phyloP scores from a whole-genome alignment of 2,113 vertebrate genomes.

The Gasterosteus nipponicus region DNA sequence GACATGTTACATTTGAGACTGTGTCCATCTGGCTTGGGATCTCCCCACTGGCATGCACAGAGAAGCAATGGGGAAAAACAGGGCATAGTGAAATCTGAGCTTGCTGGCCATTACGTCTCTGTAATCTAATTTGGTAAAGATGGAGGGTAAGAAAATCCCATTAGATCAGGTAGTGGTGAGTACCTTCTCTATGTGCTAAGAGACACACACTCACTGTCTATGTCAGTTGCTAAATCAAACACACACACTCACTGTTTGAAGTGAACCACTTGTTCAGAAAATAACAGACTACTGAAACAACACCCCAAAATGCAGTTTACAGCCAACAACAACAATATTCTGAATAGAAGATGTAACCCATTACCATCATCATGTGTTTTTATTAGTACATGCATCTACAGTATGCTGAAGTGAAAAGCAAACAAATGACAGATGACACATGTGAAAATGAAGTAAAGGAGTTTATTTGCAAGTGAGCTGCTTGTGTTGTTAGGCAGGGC shows the following conservation, averaged over 20 bases:
- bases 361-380: neutral
- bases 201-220: slow-evolving; percentile 26
- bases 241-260: slow-evolving; percentile 22
- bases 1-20: slow-evolving; percentile 47
- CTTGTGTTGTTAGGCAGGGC: slow-evolving; percentile 64
- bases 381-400: neutral
- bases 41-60: slow-evolving; percentile 45
- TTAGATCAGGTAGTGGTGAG: slow-evolving; percentile 71
- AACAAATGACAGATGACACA: slow-evolving; percentile 20
- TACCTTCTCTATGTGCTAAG: slow-evolving; percentile 57
- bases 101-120: slow-evolving; percentile 68
- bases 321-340: neutral
- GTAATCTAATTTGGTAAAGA: slow-evolving; percentile 74
- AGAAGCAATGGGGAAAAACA: slow-evolving; percentile 26
- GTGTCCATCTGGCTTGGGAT: slow-evolving; percentile 39
- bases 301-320: neutral
- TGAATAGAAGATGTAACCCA: neutral
- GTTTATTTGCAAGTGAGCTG: slow-evolving; percentile 56
- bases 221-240: slow-evolving; percentile 7
- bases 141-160: slow-evolving; percentile 69
- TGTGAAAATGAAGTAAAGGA: slow-evolving; percentile 58
- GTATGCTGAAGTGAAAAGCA: neutral
- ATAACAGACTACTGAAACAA: slow-evolving; percentile 5
- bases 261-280: slow-evolving; percentile 33
- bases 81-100: slow-evolving; percentile 71